These are phyloP conservation scores for Cynopterus brachyotis DNA, from an alignment of 2,113 vertebrate species.

Conservation along the genomic window DNA sequence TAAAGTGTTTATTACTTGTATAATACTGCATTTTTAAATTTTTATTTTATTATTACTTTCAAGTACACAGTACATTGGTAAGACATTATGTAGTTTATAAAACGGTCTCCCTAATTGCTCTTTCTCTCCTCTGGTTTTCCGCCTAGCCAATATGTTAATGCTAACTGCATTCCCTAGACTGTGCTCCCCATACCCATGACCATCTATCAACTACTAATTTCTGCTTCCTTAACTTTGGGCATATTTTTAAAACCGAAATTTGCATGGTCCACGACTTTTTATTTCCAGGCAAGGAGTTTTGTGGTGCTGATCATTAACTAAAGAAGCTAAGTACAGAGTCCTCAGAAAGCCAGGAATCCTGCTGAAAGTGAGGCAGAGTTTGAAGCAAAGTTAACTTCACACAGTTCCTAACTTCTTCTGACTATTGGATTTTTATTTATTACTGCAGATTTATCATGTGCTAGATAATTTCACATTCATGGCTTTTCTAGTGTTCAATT, in stretches of 20 bases:
- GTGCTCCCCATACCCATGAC: no score
- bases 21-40: no score
- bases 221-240: neutral
- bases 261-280: neutral
- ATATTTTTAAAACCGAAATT: slow-evolving; percentile 53
- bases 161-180: no score
- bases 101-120: no score
- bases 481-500: slow-evolving; percentile 77
- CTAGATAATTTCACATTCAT: slow-evolving; percentile 79
- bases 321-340: neutral
- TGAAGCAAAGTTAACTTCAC: slow-evolving; percentile 55
- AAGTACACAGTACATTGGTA: no score
- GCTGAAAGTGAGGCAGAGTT: slow-evolving; percentile 18
- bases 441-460: slow-evolving; percentile 78
- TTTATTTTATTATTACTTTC: no score
- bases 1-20: no score
- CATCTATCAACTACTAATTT: no score
- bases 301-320: neutral
- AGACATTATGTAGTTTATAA: no score
- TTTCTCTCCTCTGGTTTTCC: no score
- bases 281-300: slow-evolving; percentile 3
- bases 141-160: no score
- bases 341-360: slow-evolving; percentile 23
- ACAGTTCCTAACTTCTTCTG: slow-evolving; percentile 32
- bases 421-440: slow-evolving; percentile 74